A percentile compares a stretch with the other conserved stretches of the same genome.
Conservation (phyloP, 2,888 invertebrate species). For the Anarsia innoxiella region DNA sequence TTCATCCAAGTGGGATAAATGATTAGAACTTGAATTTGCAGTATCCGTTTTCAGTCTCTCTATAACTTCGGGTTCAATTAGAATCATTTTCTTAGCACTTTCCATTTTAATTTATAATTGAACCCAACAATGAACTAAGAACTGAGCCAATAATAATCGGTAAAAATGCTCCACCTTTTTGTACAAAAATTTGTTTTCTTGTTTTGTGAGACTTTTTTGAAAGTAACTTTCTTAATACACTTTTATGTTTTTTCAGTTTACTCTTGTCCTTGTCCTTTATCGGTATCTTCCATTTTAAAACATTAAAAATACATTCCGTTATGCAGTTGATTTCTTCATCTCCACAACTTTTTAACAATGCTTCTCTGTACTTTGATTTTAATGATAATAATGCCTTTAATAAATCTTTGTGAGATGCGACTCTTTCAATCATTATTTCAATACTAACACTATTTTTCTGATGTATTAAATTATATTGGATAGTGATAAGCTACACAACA, state of each 20-base stretch:
- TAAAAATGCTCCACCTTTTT: constrained; percentile 22
- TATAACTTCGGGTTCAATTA: constrained; percentile 20
- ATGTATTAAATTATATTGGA: too few species aligned
- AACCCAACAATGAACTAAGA: constrained; percentile 18
- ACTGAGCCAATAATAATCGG: constrained; percentile 22
- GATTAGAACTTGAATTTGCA: constrained; percentile 7
- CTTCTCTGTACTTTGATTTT: constrained; percentile 20
- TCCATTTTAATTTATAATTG: constrained; percentile 12
- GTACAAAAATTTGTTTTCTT: constrained; percentile 20
- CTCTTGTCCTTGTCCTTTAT: constrained; percentile 12
- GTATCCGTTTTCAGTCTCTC: constrained; percentile 16
- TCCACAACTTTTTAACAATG: constrained; percentile 20
- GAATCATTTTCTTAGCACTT: constrained; percentile 19
- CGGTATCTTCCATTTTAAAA: constrained; percentile 14
- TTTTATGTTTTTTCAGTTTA: constrained; percentile 14
- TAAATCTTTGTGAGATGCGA: constrained; percentile 19
- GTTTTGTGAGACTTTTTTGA: constrained; percentile 14
- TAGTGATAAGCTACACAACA: too few species aligned
- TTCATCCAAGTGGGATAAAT: constrained; percentile 14
- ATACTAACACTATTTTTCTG: constrained; percentile 19
- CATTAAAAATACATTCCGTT: constrained; percentile 22
- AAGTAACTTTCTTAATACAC: constrained; percentile 12
- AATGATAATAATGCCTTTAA: constrained; percentile 17
- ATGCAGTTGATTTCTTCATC: constrained; percentile 23
- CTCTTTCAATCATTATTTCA: constrained; percentile 19